Percentiles rank a stretch among this genome's conserved stretches.
Evolutionary conservation across 2,888 invertebrate species (phyloP).

Genomic region (Allolobophora icterica): DNA sequence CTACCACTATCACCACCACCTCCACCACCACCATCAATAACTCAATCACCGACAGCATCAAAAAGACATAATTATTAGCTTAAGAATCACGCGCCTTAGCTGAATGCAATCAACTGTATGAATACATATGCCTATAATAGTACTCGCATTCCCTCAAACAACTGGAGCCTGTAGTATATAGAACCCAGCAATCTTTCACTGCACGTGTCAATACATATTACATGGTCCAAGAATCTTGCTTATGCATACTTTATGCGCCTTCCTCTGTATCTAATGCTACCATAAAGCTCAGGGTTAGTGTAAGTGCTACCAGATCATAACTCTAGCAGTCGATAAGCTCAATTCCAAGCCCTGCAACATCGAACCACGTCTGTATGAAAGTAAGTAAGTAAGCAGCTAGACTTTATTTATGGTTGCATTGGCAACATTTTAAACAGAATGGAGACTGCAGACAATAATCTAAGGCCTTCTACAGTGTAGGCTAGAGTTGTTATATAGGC

Average conservation of each 20-base stretch:
- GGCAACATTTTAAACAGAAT: background rate
- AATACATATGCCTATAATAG: background rate
- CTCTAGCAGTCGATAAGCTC: background rate
- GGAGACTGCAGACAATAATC: too few species aligned
- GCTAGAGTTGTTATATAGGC: too few species aligned
- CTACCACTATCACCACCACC: background rate
- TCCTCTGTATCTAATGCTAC: background rate
- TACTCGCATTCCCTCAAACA: background rate
- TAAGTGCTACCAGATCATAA: background rate
- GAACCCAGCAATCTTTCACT: background rate
- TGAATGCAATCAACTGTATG: background rate
- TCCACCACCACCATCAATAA: background rate
- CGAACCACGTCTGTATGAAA: background rate
- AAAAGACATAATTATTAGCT: background rate
- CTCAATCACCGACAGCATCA: background rate
- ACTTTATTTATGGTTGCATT: background rate
- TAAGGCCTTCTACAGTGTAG: too few species aligned
- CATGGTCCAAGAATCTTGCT: background rate
- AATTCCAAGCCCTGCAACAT: background rate
- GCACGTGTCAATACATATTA: background rate
- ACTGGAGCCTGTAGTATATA: background rate
- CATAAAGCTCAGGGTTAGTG: background rate
- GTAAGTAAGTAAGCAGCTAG: background rate
- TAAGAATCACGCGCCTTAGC: background rate
- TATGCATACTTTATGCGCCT: background rate